A percentile compares a stretch with the other conserved stretches of the same genome.
phyloP scores from a whole-genome alignment of 23 tunicate genomes.

The Diplosoma virens region DNA sequence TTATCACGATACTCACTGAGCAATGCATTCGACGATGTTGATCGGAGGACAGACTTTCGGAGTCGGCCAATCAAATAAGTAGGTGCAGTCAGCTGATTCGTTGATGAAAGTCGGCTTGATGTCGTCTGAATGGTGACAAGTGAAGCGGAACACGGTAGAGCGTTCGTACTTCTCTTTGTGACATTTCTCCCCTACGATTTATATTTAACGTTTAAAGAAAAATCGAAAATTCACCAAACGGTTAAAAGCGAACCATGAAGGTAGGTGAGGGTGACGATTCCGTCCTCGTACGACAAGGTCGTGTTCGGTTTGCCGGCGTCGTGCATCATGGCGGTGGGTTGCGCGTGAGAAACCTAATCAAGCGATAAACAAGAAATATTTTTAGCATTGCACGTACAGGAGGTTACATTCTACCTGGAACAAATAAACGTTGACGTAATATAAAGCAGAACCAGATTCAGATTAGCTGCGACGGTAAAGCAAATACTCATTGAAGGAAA shows the following conservation, averaged over 20 bases:
- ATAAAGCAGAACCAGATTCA: too few relatives aligned
- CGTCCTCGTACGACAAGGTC: conserved; percentile 56
- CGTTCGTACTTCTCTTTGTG: conserved; percentile 32
- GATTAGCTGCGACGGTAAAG: too few relatives aligned
- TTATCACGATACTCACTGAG: conserved; percentile 31
- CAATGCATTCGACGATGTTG: conserved; percentile 55
- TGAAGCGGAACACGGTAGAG: conserved; percentile 38
- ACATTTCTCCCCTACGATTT: conserved; percentile 33
- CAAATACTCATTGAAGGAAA: too few relatives aligned
- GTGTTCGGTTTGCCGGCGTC: conserved; percentile 45
- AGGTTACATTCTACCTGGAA: too few relatives aligned
- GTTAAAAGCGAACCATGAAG: conserved; percentile 36
- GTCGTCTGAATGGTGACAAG: conserved; percentile 42
- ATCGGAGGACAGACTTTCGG: conserved; percentile 79
- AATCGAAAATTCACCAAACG: neutral
- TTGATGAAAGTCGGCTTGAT: conserved; percentile 51
- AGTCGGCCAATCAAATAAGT: conserved; percentile 72
- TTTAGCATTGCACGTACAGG: too few relatives aligned
- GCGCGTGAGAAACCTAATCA: conserved; percentile 14
- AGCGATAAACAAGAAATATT: too few relatives aligned
- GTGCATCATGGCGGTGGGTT: conserved; percentile 32
- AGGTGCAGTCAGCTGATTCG: conserved; percentile 62
- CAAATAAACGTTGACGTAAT: too few relatives aligned
- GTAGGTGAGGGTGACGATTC: conserved; percentile 44
- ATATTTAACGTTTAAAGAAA: neutral